Base-by-base conservation (phyloP, 2,888 invertebrate species). In the Watsonalla binaria region DNA sequence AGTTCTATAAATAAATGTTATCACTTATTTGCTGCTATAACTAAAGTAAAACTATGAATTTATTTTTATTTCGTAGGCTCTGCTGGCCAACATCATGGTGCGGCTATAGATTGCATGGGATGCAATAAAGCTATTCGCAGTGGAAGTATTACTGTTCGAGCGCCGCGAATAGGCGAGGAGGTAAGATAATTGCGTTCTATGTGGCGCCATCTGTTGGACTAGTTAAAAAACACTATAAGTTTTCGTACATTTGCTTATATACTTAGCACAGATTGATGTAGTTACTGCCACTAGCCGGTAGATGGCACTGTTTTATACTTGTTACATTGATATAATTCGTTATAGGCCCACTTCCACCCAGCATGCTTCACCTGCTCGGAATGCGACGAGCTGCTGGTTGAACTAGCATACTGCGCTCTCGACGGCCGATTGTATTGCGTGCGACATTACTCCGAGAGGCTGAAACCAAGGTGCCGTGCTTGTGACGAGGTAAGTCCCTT, bases 401-500 rank as follows among this genome's bases (percentile, higher is more conserved):
- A 99, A 88, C 93, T 99, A 74, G 96, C 97, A 51, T 99, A 99
- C 90, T 99, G 99, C 84, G 95, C 96, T 62, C 93, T 96, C 80
- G 97, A 97, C 69, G 96, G 96, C 65, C 92, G 94, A 62, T 92
- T 97, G 62, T 98, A 95, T 91, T 98, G 98, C 87, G 98, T 97
- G 77, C 93, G 98, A 62, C 99, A 99, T 90, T 99, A 98, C 85
- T 98, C 98, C 51, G 99, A 99, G 87, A 93, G 96, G 76, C 92
- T 99, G 78, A 98, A 98, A 84, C 98, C 99, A 13, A 92, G 99
- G 72, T 99, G 99, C 85, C 94, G 97, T 61, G 96, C 98, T 67
- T 99, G 99, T 90, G 99, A 99, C 91, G 99, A 99, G 96, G 99
- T 99, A 81, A 93, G 95, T 91, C 6, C 42, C 46, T n/a, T 9